A percentile compares a stretch with the other conserved stretches of the same genome.
These are phyloP conservation scores for Heliconius erato DNA, from an alignment of 2,888 invertebrate species.

Conservation along the genomic window DNA sequence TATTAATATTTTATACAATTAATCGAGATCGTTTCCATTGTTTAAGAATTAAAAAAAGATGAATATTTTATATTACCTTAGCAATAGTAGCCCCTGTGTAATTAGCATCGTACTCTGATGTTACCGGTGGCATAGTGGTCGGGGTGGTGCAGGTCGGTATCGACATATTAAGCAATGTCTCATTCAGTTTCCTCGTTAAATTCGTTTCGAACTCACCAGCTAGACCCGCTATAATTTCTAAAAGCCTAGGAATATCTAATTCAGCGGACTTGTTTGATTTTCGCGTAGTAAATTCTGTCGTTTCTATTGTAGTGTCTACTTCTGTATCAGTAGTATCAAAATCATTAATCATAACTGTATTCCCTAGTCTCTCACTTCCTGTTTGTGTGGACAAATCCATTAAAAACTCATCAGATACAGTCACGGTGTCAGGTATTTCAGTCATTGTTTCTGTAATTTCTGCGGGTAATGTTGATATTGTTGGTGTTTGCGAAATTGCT, in stretches of 20 bases:
- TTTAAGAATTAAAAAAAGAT: not conserved
- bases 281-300: not conserved
- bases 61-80: conserved; percentile 58
- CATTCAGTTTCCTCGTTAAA: conserved; percentile 61
- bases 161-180: conserved; percentile 56
- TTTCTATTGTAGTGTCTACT: not conserved
- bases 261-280: conserved; percentile 17
- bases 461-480: not conserved
- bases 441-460: not conserved
- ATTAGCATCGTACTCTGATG: conserved; percentile 53
- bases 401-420: not conserved
- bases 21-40: not conserved
- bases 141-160: conserved; percentile 61
- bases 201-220: conserved; percentile 66
- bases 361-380: not conserved
- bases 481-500: not conserved
- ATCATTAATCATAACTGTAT: not conserved
- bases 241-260: conserved; percentile 59
- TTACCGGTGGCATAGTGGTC: conserved; percentile 44
- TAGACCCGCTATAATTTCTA: conserved; percentile 60
- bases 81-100: conserved; percentile 59
- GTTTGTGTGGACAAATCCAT: not conserved
- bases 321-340: not conserved
- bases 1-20: not conserved
- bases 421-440: not conserved